phyloP scores from a whole-genome alignment of 2,888 invertebrate genomes.

The Meliscaeva auricollis region DNA sequence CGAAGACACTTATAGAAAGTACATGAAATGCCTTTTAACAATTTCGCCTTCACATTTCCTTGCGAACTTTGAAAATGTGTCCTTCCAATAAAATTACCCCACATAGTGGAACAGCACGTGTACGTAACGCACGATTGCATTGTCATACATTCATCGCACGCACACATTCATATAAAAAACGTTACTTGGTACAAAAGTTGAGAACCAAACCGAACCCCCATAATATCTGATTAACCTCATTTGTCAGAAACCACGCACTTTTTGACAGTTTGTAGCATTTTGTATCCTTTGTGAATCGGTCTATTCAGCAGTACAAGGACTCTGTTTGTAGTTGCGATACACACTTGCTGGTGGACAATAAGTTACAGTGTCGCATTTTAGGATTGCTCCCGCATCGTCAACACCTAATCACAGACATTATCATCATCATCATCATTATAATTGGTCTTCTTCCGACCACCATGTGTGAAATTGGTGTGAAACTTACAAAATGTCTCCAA shows the following conservation, averaged over 20 bases:
- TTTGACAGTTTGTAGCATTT: background rate
- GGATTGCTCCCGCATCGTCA: background rate
- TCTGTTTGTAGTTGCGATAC: background rate
- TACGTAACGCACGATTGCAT: background rate
- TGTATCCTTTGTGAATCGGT: slow-evolving; percentile 43
- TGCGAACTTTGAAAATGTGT: background rate
- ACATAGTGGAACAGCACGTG: background rate
- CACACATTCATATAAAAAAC: background rate
- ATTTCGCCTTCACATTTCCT: too few species aligned
- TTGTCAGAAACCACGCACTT: slow-evolving; percentile 55
- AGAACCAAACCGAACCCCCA: background rate
- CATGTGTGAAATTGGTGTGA: slow-evolving; percentile 27
- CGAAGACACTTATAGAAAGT: too few species aligned
- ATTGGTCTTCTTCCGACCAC: slow-evolving; percentile 14
- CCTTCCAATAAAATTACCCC: slow-evolving; percentile 9
- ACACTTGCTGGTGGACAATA: slow-evolving; percentile 46
- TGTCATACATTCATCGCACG: background rate
- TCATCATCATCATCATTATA: slow-evolving; percentile 15
- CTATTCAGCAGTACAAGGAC: slow-evolving; percentile 13
- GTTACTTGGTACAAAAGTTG: background rate
- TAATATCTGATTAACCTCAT: slow-evolving; percentile 72
- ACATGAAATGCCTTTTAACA: too few species aligned
- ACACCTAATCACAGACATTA: background rate
- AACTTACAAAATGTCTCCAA: slow-evolving; percentile 10
- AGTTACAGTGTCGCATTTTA: slow-evolving; percentile 23